Conservation (phyloP, 2,797 vertebrate genomes). For the Trachurus trachurus region DNA sequence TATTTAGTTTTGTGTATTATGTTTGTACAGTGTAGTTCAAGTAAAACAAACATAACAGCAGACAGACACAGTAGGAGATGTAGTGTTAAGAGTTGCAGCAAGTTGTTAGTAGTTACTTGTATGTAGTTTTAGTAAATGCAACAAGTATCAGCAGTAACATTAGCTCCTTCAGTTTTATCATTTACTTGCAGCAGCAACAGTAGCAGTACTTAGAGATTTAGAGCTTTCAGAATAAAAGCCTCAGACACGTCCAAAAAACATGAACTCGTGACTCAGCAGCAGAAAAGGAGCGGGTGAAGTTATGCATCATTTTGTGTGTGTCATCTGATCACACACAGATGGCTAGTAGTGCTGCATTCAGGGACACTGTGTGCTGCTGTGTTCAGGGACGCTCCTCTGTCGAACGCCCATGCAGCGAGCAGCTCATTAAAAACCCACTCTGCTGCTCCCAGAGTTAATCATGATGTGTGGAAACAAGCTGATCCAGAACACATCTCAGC, state of each 20-base stretch:
- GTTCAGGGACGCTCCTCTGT: not conserved
- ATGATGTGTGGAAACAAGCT: slow-evolving; percentile 19
- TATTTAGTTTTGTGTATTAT: too few relatives aligned
- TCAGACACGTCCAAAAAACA: not conserved
- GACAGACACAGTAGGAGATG: too few relatives aligned
- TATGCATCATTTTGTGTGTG: not conserved
- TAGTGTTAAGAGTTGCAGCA: too few relatives aligned
- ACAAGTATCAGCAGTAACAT: not conserved
- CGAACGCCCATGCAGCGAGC: slow-evolving; percentile 10
- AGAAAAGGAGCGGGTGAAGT: not conserved
- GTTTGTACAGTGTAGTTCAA: too few relatives aligned
- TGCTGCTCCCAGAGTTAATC: slow-evolving; percentile 35
- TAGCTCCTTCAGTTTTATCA: not conserved
- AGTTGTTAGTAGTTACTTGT: too few relatives aligned
- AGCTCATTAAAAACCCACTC: slow-evolving; percentile 44
- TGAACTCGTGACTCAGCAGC: not conserved
- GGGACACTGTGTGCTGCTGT: not conserved
- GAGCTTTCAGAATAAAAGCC: slow-evolving; percentile 1
- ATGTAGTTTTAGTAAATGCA: too few relatives aligned
- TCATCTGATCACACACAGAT: not conserved
- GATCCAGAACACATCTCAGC: slow-evolving; percentile 28
- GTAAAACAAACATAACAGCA: too few relatives aligned
- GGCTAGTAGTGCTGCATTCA: slow-evolving; percentile 14
- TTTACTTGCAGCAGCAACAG: too few relatives aligned
- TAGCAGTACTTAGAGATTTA: not conserved